A percentile compares a stretch with the other conserved stretches of the same genome.
phyloP scores from a whole-genome alignment of 37 sponge, comb jelly and placozoan species.

The Geodia barretti region DNA sequence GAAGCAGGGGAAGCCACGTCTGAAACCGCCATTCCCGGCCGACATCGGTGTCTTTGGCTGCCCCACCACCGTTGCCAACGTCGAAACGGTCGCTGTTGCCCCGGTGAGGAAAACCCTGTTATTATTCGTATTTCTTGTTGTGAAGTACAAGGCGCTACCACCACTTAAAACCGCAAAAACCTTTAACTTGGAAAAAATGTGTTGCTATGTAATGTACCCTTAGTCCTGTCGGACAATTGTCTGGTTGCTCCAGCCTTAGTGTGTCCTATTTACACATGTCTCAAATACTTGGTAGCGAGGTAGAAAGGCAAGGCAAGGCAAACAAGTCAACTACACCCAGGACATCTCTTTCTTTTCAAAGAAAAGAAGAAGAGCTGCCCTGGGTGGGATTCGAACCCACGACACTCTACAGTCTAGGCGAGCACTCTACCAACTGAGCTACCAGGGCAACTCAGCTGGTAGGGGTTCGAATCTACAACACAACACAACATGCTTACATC shows the following conservation, averaged over 20 bases:
- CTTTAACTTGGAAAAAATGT: not conserved
- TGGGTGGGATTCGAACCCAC: too few species aligned
- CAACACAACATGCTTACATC: too few species aligned
- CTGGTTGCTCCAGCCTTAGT: not conserved
- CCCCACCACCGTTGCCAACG: constrained; percentile 86
- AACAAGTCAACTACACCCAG: too few species aligned
- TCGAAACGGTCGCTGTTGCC: constrained; percentile 76
- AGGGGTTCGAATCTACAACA: too few species aligned
- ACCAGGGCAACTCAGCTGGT: too few species aligned
- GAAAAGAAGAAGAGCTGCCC: too few species aligned
- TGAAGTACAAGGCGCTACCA: not conserved
- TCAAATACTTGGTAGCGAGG: too few species aligned
- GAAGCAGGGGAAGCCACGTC: constrained; percentile 94
- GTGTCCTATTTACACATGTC: not conserved
- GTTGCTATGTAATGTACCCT: not conserved
- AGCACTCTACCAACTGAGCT: too few species aligned
- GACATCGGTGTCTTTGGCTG: constrained; percentile 99
- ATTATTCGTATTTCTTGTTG: not conserved
- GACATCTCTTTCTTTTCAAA: too few species aligned
- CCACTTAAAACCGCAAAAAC: not conserved
- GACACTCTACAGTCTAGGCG: too few species aligned
- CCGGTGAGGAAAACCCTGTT: constrained; percentile 44
- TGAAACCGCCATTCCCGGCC: constrained; percentile 98
- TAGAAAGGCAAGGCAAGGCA: too few species aligned
- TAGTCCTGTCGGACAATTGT: not conserved